Conservation (phyloP, 2,888 invertebrate species). For the Tanypteryx hageni region DNA sequence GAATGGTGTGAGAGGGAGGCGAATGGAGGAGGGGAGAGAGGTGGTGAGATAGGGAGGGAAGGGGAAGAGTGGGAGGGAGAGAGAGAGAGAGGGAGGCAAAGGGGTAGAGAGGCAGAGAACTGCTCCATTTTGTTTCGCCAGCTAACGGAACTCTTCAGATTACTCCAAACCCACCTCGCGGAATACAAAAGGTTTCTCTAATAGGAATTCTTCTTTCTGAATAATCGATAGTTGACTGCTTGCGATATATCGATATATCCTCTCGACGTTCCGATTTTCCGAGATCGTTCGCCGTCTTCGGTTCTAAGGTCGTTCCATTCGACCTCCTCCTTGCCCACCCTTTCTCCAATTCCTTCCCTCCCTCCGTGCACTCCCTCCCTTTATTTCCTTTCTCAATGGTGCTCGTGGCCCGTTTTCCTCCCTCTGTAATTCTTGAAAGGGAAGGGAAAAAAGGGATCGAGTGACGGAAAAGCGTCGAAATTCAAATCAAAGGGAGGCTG, state of each 20-base stretch:
- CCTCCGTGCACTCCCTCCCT: not conserved
- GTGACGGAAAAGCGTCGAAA: too few species aligned
- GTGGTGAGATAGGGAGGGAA: too few species aligned
- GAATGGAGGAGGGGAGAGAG: too few species aligned
- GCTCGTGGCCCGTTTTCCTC: too few species aligned
- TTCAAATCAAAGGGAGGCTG: too few species aligned
- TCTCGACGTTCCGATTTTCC: not conserved
- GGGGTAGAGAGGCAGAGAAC: too few species aligned
- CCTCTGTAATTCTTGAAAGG: too few species aligned
- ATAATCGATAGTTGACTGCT: not conserved
- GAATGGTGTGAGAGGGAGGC: too few species aligned
- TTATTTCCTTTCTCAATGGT: not conserved
- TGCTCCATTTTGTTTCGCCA: too few species aligned
- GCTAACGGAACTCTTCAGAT: not conserved
- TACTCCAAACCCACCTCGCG: not conserved
- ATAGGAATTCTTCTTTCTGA: not conserved
- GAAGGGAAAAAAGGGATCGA: too few species aligned
- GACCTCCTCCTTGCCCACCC: not conserved
- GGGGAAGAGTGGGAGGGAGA: too few species aligned
- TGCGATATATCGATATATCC: not conserved
- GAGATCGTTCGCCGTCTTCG: not conserved
- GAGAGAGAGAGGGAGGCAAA: too few species aligned
- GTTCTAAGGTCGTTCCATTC: not conserved
- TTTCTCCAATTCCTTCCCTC: not conserved
- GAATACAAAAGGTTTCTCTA: not conserved